Conservation (phyloP, 2,888 invertebrate genomes). For the Gortyna flavago region DNA sequence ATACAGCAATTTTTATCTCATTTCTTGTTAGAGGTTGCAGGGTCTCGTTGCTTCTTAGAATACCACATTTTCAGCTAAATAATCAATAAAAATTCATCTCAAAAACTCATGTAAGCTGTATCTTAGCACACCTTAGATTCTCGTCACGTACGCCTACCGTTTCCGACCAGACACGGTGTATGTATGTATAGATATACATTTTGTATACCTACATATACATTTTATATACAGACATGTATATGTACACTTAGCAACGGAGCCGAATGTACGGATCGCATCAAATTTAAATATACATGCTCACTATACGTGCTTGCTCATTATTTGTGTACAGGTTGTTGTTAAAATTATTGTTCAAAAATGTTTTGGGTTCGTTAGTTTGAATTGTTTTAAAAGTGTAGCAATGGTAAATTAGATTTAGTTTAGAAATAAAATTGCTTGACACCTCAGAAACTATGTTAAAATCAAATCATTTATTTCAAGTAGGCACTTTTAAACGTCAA, state of each 20-base stretch:
- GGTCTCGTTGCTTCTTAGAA: neutral
- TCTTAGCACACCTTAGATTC: constrained; percentile 46
- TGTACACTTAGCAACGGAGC: constrained; percentile 51
- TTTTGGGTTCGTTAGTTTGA: neutral
- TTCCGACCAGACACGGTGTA: constrained; percentile 56
- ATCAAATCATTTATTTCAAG: too few relatives aligned
- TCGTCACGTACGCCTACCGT: constrained; percentile 58
- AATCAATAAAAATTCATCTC: constrained; percentile 29
- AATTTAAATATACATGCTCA: constrained; percentile 87
- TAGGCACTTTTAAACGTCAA: too few relatives aligned
- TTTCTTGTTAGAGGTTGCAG: too few relatives aligned
- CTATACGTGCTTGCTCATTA: constrained; percentile 85
- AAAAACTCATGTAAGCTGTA: constrained; percentile 54
- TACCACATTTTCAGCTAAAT: neutral
- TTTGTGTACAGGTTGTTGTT: constrained; percentile 74
- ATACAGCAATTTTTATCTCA: too few relatives aligned
- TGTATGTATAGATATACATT: neutral
- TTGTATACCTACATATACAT: constrained; percentile 21
- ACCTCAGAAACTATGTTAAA: neutral
- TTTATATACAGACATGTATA: constrained; percentile 25
- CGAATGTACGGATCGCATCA: constrained; percentile 72
- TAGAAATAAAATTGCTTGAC: neutral
- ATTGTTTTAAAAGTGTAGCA: neutral
- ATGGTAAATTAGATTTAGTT: too few relatives aligned
- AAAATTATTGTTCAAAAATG: neutral